These are phyloP conservation scores for Lepidurus couesii DNA, from an alignment of 1,140 invertebrate genomes.

Conservation along the genomic window DNA sequence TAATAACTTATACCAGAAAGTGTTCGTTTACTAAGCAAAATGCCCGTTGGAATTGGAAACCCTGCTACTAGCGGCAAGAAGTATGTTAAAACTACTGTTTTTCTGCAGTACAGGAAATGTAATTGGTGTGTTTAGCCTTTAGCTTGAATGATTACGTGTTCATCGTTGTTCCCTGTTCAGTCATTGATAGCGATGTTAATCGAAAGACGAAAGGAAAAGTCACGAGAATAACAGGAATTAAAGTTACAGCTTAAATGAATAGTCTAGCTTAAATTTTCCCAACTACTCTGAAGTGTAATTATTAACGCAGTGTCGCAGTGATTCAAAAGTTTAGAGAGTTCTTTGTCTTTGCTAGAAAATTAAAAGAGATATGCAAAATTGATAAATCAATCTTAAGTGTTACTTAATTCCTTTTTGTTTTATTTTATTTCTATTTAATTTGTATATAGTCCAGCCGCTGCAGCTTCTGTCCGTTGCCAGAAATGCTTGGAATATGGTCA, in stretches of 20 bases:
- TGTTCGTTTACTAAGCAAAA: neutral
- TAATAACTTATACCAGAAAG: neutral
- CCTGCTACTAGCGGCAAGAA: neutral
- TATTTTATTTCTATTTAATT: neutral
- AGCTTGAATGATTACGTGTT: neutral
- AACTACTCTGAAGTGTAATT: neutral
- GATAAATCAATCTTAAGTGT: neutral
- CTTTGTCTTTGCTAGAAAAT: too few species aligned
- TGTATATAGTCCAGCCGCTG: slow-evolving; percentile 23
- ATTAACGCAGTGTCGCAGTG: too few species aligned
- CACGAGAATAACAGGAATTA: too few species aligned
- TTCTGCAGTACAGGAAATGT: neutral
- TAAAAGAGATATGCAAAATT: neutral
- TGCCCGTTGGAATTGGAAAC: neutral
- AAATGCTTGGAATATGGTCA: slow-evolving; percentile 86
- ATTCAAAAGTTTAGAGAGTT: too few species aligned
- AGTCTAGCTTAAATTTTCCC: neutral
- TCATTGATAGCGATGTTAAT: too few species aligned
- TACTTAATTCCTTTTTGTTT: neutral
- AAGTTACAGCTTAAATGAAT: neutral
- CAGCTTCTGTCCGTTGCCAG: slow-evolving; percentile 62
- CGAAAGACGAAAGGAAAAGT: too few species aligned
- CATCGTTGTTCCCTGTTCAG: neutral
- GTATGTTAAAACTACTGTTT: neutral
- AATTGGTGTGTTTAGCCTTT: neutral